Conservation (phyloP, 2,888 invertebrate species). For the Omphaloscelis lunosa region DNA sequence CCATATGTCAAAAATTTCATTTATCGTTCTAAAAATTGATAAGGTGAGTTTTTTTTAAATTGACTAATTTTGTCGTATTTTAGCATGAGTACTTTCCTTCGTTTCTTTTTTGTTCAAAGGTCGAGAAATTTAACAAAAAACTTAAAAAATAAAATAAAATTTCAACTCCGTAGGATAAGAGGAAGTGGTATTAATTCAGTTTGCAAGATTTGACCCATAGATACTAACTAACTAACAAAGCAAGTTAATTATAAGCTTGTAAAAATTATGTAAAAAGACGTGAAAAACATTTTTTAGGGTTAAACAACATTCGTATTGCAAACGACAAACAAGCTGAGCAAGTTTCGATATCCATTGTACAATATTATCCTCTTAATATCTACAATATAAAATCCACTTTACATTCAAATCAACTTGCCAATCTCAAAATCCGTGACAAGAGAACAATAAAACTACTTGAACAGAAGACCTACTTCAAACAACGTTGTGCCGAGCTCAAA, state of each 20-base stretch:
- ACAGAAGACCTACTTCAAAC: constrained; percentile 42
- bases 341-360: constrained; percentile 1
- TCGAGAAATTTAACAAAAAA: neutral
- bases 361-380: constrained; percentile 25
- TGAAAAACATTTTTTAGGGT: neutral
- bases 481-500: constrained; percentile 21
- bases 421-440: constrained; percentile 28
- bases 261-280: neutral
- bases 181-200: too few relatives aligned
- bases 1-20: too few relatives aligned
- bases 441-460: constrained; percentile 30
- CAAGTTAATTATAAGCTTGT: neutral
- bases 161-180: neutral
- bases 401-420: constrained; percentile 43
- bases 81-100: too few relatives aligned
- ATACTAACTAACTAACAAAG: neutral
- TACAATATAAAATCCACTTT: constrained; percentile 45
- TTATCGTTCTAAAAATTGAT: too few relatives aligned
- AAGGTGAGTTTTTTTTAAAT: neutral
- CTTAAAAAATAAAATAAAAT: neutral
- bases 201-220: neutral
- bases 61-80: neutral
- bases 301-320: neutral
- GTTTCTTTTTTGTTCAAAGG: neutral
- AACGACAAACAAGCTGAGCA: neutral